Percentiles rank a stretch among this genome's conserved stretches.
Evolutionary conservation across 30 jellyfish, hydroid and myxozoan species (phyloP).

Genomic region (Hydractinia symbiolongicarpus): DNA sequence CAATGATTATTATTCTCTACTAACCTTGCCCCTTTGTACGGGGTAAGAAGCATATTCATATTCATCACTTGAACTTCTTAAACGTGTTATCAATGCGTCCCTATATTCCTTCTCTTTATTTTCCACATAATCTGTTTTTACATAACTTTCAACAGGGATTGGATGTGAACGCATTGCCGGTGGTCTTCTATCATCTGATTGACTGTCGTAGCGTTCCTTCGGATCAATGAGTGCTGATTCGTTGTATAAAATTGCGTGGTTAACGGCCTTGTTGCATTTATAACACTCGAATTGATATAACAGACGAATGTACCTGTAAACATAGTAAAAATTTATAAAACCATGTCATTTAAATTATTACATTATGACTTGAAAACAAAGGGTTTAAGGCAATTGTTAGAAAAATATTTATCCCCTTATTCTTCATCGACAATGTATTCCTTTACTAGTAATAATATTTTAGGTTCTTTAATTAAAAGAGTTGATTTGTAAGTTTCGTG

Average conservation of each 20-base stretch:
- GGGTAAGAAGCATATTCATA: too few relatives aligned
- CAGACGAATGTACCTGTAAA: conserved; percentile 26
- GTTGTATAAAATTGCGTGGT: conserved; percentile 24
- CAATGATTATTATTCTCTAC: too few relatives aligned
- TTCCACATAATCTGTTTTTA: neutral
- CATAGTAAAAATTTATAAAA: too few relatives aligned
- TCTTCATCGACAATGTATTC: neutral
- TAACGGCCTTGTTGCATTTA: conserved; percentile 23
- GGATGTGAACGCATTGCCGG: too few relatives aligned
- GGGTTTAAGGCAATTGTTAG: too few relatives aligned
- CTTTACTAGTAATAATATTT: too few relatives aligned
- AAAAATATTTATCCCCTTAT: neutral
- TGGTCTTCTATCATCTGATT: too few relatives aligned
- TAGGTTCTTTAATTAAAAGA: too few relatives aligned
- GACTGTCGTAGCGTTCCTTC: neutral
- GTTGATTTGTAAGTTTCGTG: too few relatives aligned
- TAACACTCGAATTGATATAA: conserved; percentile 31
- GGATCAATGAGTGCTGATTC: conserved; percentile 15
- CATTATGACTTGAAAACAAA: too few relatives aligned
- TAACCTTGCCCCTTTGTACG: too few relatives aligned
- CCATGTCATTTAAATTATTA: too few relatives aligned
- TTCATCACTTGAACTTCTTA: neutral
- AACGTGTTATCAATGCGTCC: neutral
- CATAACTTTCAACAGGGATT: neutral
- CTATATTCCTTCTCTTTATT: neutral